These are phyloP conservation scores for Galleria mellonella DNA, from an alignment of 1,140 invertebrate genomes.

Conservation along the genomic window DNA sequence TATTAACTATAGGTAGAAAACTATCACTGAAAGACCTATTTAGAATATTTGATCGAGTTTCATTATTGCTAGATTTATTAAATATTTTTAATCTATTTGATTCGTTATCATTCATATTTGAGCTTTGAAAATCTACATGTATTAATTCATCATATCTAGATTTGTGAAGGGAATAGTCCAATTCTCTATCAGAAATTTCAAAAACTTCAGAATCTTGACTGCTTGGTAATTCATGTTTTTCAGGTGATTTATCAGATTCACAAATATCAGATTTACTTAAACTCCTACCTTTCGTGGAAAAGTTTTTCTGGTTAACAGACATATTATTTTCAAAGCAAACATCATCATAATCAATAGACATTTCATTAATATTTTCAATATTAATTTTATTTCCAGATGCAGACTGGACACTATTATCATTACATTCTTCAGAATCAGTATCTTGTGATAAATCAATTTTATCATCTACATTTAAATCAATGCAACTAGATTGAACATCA, in stretches of 20 bases:
- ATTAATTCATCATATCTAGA: constrained; percentile 22
- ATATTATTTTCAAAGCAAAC: constrained; percentile 5
- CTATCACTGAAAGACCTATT: constrained; percentile 19
- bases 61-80: neutral
- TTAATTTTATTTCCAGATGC: constrained; percentile 7
- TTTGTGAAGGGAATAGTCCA: constrained; percentile 49
- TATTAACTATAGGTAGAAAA: constrained; percentile 13
- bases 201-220: constrained; percentile 40
- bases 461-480: neutral
- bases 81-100: neutral
- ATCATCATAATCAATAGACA: constrained; percentile 60
- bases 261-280: neutral
- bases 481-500: neutral
- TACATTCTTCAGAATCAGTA: neutral
- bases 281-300: too few relatives aligned
- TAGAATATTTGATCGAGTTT: neutral
- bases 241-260: constrained; percentile 1
- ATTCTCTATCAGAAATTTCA: constrained; percentile 52
- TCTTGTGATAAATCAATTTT: neutral
- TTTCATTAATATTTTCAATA: constrained; percentile 34
- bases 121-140: constrained; percentile 26
- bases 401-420: neutral
- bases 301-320: neutral
- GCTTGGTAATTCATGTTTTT: neutral
- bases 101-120: constrained; percentile 24